Percentiles rank a stretch among this genome's conserved stretches.
These are phyloP conservation scores for Smutsia temminckii DNA, from an alignment of 2,797 vertebrate species.

Conservation along the genomic window DNA sequence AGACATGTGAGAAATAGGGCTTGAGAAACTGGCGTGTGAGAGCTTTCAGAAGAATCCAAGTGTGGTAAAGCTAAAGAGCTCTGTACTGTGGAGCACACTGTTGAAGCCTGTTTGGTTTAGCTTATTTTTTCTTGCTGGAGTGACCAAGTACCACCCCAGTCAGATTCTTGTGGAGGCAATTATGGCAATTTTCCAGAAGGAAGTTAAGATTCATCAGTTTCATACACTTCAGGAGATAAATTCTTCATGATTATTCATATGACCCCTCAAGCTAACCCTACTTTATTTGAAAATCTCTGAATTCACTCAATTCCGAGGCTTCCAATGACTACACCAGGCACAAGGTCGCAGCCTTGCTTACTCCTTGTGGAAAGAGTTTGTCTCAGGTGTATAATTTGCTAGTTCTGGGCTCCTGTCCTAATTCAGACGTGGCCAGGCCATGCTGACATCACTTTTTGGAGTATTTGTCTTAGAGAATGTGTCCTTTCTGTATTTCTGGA, in stretches of 20 bases:
- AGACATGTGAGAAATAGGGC: background rate
- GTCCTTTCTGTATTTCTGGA: accelerated
- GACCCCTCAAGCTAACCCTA: accelerated
- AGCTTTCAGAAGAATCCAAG: accelerated
- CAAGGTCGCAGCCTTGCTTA: accelerated
- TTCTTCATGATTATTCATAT: accelerated
- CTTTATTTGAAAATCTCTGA: accelerated
- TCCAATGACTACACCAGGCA: accelerated
- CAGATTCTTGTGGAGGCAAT: background rate
- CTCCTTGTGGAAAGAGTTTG: accelerated
- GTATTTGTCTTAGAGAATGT: accelerated
- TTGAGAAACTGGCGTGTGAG: background rate
- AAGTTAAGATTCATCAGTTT: background rate
- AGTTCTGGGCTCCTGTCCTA: accelerated
- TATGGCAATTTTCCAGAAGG: background rate
- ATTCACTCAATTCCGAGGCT: accelerated
- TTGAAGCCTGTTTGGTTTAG: too few species aligned
- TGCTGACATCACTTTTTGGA: accelerated
- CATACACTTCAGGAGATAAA: background rate
- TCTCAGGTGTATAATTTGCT: accelerated
- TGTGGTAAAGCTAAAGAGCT: accelerated
- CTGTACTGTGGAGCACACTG: accelerated
- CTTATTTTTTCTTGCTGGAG: background rate
- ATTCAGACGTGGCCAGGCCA: accelerated
- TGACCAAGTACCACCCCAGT: accelerated